phyloP scores from a whole-genome alignment of 2,888 invertebrate species.

The Athetis lepigone region DNA sequence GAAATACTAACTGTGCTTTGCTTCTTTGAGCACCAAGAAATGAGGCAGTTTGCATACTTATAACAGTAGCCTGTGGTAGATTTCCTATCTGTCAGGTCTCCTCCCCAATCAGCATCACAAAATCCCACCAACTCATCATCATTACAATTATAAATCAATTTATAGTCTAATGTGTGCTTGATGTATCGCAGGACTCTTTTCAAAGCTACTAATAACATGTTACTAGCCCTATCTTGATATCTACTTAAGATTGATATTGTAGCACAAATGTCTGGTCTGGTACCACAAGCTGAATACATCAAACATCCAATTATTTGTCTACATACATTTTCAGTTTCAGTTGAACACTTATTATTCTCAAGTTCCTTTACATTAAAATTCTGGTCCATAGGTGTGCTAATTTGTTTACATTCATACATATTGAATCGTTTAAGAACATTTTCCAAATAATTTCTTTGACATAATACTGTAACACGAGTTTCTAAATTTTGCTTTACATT shows the following conservation, averaged over 20 bases:
- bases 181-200: slow-evolving; percentile 3
- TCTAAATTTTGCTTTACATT: too few species aligned
- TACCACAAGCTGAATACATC: slow-evolving; percentile 36
- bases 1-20: slow-evolving; percentile 57
- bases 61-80: slow-evolving; percentile 25
- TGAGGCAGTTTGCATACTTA: slow-evolving; percentile 23
- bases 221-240: slow-evolving; percentile 24
- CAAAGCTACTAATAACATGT: slow-evolving; percentile 34
- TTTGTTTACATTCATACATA: slow-evolving; percentile 50
- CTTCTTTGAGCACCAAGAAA: slow-evolving; percentile 57
- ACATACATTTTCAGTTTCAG: slow-evolving; percentile 12
- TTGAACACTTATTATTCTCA: background rate
- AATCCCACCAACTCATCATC: slow-evolving; percentile 5
- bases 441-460: slow-evolving; percentile 47
- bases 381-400: slow-evolving; percentile 43
- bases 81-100: too few species aligned
- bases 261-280: slow-evolving; percentile 32
- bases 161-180: background rate
- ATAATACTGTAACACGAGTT: too few species aligned
- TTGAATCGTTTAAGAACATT: slow-evolving; percentile 40
- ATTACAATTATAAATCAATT: background rate
- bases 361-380: slow-evolving; percentile 35
- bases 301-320: slow-evolving; percentile 38
- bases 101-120: slow-evolving; percentile 40
- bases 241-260: slow-evolving; percentile 29